Conservation (phyloP, 2,888 invertebrate genomes). For the Clitarchus hookeri region DNA sequence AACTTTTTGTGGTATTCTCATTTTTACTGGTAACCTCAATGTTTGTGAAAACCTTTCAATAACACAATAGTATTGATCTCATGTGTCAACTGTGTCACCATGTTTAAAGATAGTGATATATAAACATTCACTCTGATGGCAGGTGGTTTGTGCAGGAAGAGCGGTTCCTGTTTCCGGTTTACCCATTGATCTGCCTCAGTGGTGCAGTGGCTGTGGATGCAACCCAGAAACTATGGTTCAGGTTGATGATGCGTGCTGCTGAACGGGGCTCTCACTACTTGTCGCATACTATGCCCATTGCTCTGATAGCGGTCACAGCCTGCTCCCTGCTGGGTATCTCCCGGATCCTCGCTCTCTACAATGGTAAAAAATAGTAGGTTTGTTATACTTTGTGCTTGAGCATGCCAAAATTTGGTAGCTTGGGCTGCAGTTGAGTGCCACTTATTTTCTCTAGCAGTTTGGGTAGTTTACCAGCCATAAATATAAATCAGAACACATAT, state of each 20-base stretch:
- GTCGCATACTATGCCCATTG: slow-evolving; percentile 73
- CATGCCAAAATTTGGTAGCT: neutral
- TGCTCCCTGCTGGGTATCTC: slow-evolving; percentile 59
- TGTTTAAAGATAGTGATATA: too few relatives aligned
- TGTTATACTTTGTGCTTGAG: slow-evolving; percentile 31
- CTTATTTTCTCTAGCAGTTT: neutral
- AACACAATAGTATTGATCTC: too few relatives aligned
- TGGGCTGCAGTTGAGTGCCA: neutral
- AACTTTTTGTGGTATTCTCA: too few relatives aligned
- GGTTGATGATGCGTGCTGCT: slow-evolving; percentile 51
- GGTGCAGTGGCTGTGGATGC: slow-evolving; percentile 80
- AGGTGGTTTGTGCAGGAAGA: slow-evolving; percentile 60
- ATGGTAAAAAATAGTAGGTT: slow-evolving; percentile 54
- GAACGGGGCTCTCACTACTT: slow-evolving; percentile 67
- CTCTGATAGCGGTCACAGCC: slow-evolving; percentile 64
- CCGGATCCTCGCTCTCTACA: slow-evolving; percentile 63
- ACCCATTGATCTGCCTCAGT: slow-evolving; percentile 85
- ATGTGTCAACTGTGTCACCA: too few relatives aligned
- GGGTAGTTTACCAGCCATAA: neutral
- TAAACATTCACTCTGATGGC: too few relatives aligned
- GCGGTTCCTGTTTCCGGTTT: slow-evolving; percentile 92
- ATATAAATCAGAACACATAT: too few relatives aligned
- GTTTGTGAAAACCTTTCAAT: too few relatives aligned
- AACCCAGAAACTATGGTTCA: slow-evolving; percentile 74
- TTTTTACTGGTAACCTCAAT: too few relatives aligned